Evolutionary conservation across 1,140 invertebrate genomes (phyloP), one percentile per base, ranked within the genome.

Genomic region (Drosophila repletoides): DNA sequence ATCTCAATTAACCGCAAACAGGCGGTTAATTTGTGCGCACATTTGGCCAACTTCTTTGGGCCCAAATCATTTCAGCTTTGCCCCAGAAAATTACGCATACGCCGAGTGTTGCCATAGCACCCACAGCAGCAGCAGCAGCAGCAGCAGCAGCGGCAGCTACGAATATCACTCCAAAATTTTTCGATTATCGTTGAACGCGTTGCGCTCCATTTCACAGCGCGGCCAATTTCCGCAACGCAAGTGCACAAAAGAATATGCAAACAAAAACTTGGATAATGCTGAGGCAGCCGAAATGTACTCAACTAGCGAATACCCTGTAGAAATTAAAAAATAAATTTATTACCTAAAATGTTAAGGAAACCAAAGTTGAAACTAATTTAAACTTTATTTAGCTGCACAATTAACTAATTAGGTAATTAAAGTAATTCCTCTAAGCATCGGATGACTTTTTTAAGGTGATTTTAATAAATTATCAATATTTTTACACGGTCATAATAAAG

Each of bases 1-100:
- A 87, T 76, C 81, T 86, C 76, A 87, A 86, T 86, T 87, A 87
- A 87, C 81, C 81, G 70, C 81, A 76, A 87, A 87, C 76, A 81
- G 69, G 81, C 72, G 76, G 81, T 87, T 87, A 81, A 87, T 81
- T 87, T 87, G 76, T 76, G 65, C 56, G 34, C 66, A 51, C 66
- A 69, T 63, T 69, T 48, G 19, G 55, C 34, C 34, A 24, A 71
- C 33, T 48, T 71, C 59, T 53, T 28, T 24, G 5, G 26, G 15
- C 19, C 17, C 15, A 67, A 59, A 40, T 33, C 46, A 48, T 66
- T 67, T 59, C 61, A 51, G 31, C 64, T 48, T 38, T 45, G 31
- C 36, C 24, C 5, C 1, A n/a, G 24, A 55, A 60, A 14, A 73
- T 58, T 34, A 68, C 75, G 69, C 46, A 79, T 73, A 73, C 74